Evolutionary conservation across 2,113 vertebrate genomes (phyloP).

Genomic region (Bathybates hornii): DNA sequence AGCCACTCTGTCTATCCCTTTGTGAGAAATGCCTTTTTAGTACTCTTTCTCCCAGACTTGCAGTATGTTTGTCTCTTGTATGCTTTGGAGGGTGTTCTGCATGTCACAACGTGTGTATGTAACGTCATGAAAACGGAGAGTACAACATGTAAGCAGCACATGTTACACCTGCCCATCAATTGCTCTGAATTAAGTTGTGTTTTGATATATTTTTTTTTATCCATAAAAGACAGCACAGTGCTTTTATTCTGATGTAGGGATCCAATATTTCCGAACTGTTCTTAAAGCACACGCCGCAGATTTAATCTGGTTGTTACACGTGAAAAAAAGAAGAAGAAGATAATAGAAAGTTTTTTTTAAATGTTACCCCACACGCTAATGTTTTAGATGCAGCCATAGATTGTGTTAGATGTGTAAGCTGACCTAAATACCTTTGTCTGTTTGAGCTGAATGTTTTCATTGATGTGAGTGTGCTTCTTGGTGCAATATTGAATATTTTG

Average conservation of each 20-base stretch:
- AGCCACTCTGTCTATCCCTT: constrained; percentile 7
- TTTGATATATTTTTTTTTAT: not conserved
- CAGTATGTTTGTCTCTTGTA: constrained; percentile 13
- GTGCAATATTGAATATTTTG: constrained; percentile 37
- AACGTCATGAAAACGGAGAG: constrained; percentile 17
- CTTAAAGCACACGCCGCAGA: not conserved
- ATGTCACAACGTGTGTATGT: constrained; percentile 52
- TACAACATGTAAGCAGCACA: constrained; percentile 7
- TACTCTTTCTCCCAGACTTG: not conserved
- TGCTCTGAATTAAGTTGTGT: not conserved
- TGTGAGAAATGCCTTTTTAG: constrained; percentile 40
- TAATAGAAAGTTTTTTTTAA: not conserved
- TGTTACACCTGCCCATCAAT: not conserved
- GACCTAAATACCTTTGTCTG: not conserved
- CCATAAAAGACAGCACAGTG: not conserved
- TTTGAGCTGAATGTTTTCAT: constrained; percentile 43
- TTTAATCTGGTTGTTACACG: not conserved
- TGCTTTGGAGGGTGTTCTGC: constrained; percentile 50
- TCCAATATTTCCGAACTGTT: not conserved
- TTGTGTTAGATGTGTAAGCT: not conserved
- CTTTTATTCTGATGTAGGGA: not conserved
- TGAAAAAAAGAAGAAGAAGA: not conserved
- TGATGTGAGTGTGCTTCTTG: constrained; percentile 33
- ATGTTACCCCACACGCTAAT: not conserved
- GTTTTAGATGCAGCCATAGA: not conserved